phyloP scores from a whole-genome alignment of 2,113 vertebrate species.

The Girardinichthys multiradiatus region DNA sequence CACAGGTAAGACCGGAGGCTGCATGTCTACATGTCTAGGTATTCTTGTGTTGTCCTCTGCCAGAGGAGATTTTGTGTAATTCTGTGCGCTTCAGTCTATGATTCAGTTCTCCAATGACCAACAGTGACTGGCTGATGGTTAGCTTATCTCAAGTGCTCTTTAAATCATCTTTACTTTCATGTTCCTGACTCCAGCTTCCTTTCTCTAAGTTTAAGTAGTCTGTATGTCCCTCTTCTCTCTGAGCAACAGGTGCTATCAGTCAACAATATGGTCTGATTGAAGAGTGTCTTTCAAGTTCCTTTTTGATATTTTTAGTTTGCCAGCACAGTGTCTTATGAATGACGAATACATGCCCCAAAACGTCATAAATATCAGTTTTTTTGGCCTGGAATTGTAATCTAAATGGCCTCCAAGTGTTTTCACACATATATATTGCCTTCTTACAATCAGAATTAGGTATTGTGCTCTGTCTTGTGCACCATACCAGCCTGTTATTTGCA shows the following conservation, averaged over 20 bases:
- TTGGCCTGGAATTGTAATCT: not conserved
- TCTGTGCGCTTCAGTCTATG: conserved; percentile 24
- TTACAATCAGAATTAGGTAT: conserved; percentile 38
- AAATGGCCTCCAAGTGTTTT: conserved; percentile 49
- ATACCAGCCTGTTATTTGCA: conserved; percentile 30
- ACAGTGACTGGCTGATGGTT: conserved; percentile 20
- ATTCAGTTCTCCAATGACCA: conserved; percentile 24
- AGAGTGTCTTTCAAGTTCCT: not conserved
- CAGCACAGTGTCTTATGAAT: conserved; percentile 10
- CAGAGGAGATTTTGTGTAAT: not conserved
- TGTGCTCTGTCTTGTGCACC: conserved; percentile 31
- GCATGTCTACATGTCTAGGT: conserved; percentile 9
- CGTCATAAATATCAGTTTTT: conserved; percentile 15
- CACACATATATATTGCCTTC: conserved; percentile 25
- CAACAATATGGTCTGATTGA: conserved; percentile 17
- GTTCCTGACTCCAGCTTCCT: not conserved
- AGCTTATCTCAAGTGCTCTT: conserved; percentile 33
- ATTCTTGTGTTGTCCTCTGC: conserved; percentile 31
- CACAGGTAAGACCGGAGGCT: conserved; percentile 64
- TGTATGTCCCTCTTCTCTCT: conserved; percentile 12
- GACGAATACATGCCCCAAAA: not conserved
- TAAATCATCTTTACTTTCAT: not conserved
- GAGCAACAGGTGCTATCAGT: conserved; percentile 3
- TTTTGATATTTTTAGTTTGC: not conserved
- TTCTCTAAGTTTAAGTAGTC: not conserved